Percentiles rank a stretch among this genome's conserved stretches.
phyloP scores from a whole-genome alignment of 1,140 invertebrate genomes.

The Drosophila equinoxialis region DNA sequence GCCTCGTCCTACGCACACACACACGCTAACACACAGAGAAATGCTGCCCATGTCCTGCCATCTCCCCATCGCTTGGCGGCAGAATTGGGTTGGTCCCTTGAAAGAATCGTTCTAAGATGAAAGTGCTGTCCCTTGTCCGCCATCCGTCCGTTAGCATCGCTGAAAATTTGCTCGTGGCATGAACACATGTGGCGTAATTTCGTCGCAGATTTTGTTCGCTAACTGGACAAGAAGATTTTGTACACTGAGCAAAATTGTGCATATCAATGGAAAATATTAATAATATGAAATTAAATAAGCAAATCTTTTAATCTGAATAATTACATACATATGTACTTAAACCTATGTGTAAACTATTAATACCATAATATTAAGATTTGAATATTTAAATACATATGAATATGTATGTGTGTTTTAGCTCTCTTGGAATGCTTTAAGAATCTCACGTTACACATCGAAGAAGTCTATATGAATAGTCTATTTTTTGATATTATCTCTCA shows the following conservation, averaged over 20 bases:
- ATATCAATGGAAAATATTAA: not conserved
- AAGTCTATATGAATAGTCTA: too few species aligned
- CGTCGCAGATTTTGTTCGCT: conserved; percentile 80
- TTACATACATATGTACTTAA: too few species aligned
- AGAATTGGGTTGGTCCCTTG: conserved; percentile 79
- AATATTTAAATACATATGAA: too few species aligned
- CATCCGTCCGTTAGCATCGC: conserved; percentile 73
- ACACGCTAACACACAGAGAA: conserved; percentile 20
- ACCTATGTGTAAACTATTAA: too few species aligned
- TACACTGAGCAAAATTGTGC: conserved; percentile 50
- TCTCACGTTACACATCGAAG: too few species aligned
- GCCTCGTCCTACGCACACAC: conserved; percentile 51
- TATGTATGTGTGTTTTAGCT: too few species aligned
- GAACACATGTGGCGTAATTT: conserved; percentile 82
- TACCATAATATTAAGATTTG: too few species aligned
- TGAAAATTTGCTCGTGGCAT: conserved; percentile 81
- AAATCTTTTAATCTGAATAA: too few species aligned
- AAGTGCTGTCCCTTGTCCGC: conserved; percentile 78
- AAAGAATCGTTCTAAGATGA: conserved; percentile 81
- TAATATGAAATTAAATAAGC: too few species aligned
- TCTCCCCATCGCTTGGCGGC: conserved; percentile 50
- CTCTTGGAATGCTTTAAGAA: too few species aligned
- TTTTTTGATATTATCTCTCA: too few species aligned
- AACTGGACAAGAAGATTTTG: conserved; percentile 78
- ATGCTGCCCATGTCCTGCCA: conserved; percentile 63